Evolutionary conservation across 2,888 invertebrate genomes (phyloP).

Genomic region (Apamea anceps): DNA sequence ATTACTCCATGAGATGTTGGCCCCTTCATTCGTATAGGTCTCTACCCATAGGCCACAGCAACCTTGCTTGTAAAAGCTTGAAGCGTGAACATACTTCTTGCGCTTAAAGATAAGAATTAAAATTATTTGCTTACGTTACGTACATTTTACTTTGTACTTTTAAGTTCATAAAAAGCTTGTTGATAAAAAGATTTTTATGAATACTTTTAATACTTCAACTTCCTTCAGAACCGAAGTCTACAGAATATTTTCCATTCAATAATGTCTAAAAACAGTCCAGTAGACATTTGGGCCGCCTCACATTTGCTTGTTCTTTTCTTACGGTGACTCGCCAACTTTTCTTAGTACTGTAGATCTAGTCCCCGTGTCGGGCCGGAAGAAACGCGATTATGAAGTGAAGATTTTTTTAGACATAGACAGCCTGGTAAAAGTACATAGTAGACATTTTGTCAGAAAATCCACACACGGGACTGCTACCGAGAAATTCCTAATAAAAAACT

Average conservation of each 20-base stretch:
- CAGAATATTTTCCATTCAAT: slow-evolving; percentile 48
- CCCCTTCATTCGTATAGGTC: not conserved
- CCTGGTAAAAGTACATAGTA: not conserved
- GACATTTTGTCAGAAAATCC: not conserved
- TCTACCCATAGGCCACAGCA: not conserved
- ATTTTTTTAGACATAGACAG: not conserved
- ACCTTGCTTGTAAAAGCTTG: not conserved
- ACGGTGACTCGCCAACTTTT: slow-evolving; percentile 58
- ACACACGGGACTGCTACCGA: not conserved
- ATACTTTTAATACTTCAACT: not conserved
- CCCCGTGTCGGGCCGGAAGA: slow-evolving; percentile 48
- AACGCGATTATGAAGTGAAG: not conserved
- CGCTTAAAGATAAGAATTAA: not conserved
- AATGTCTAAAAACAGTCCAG: slow-evolving; percentile 29
- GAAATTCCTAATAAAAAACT: not conserved
- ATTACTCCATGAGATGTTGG: not conserved
- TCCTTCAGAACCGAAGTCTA: slow-evolving; percentile 4
- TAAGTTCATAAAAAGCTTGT: not conserved
- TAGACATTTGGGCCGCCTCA: slow-evolving; percentile 48
- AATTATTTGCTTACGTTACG: not conserved
- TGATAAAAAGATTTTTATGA: not conserved
- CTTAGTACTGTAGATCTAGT: slow-evolving; percentile 55
- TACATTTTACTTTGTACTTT: not conserved
- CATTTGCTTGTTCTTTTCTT: slow-evolving; percentile 56
- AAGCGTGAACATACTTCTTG: not conserved